Base-by-base conservation (phyloP, 2,797 vertebrate species). In the Spinus olivaceus region DNA sequence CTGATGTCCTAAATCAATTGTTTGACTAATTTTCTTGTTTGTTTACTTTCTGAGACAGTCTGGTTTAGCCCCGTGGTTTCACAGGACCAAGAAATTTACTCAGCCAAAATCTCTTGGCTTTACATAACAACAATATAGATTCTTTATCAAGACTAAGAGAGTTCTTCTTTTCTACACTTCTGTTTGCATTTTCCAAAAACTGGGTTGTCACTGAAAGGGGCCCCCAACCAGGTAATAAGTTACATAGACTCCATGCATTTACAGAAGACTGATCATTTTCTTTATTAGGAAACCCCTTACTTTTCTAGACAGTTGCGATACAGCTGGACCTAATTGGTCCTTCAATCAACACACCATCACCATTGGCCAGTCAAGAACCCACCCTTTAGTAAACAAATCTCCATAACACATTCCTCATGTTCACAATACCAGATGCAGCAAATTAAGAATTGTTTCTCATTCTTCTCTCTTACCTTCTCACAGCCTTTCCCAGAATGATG, bases 11-110 rank as follows among this genome's bases (percentile, higher is more conserved):
- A 42, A 33, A 35, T 47, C 3, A 16, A 24, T 9, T 54, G 20
- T 65, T 59, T 53, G 1, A 44, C 15, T 53, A 44, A 39, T 37
- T 57, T 14, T 2, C 13, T 41, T 33, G 4, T 20, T 41, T 51
- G 12, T 3, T 79, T 28, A 1, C 17, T 50, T 72, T 35, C n/a
- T 65, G 35, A 19, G 12, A 71, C 17, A 80, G 19, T 4, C 7
- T 46, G 3, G 3, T 23, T 74, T 30, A 60, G 5, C 7, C 22
- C 4, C 0, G 0, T 32, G 8, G 6, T 56, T 59, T 80, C 9
- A 27, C 23, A 69, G 9, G 9, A 65, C 3, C 7, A 63, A 78
- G 11, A 16, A 30, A 67, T 25, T 63, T 56, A 12, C 12, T 46
- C 50, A 27, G 15, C 8, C 6, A 59, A 56, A 78, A 19, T 56